phyloP scores from a whole-genome alignment of 2,888 invertebrate genomes.

The Augochlorella aurata region DNA sequence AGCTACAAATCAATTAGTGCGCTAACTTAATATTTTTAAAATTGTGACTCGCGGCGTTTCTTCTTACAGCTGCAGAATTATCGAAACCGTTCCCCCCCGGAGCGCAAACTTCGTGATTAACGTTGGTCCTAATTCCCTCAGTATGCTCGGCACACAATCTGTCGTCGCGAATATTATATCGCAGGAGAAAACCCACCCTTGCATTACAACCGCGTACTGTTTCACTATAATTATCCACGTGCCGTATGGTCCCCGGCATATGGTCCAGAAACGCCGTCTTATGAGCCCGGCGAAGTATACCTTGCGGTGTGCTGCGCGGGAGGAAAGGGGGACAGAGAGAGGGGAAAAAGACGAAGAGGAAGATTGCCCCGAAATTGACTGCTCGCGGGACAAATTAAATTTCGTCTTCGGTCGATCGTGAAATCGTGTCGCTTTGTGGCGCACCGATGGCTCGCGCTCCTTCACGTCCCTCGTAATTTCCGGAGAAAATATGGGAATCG shows the following conservation, averaged over 20 bases:
- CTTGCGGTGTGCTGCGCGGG: slow-evolving; percentile 20
- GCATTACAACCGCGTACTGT: slow-evolving; percentile 45
- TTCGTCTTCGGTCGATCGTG: slow-evolving; percentile 44
- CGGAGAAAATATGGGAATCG: slow-evolving; percentile 20
- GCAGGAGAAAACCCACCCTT: slow-evolving; percentile 36
- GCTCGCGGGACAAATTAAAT: slow-evolving; percentile 58
- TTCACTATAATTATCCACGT: slow-evolving; percentile 62
- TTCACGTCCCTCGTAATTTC: slow-evolving; percentile 25
- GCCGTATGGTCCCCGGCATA: slow-evolving; percentile 59
- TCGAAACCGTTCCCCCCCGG: not conserved
- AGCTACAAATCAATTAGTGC: too few relatives aligned
- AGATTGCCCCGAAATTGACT: slow-evolving; percentile 48
- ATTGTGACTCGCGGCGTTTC: too few relatives aligned
- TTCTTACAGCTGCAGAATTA: not conserved
- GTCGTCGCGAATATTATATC: slow-evolving; percentile 59
- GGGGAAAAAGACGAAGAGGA: slow-evolving; percentile 18
- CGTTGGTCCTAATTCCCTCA: slow-evolving; percentile 25
- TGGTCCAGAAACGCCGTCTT: slow-evolving; percentile 52
- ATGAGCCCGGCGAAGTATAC: slow-evolving; percentile 19
- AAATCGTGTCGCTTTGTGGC: slow-evolving; percentile 52
- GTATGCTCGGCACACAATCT: slow-evolving; percentile 39
- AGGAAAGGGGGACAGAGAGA: not conserved
- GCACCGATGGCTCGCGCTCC: slow-evolving; percentile 10
- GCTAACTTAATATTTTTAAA: too few relatives aligned
- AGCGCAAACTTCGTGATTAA: slow-evolving; percentile 7